Evolutionary conservation across 1,140 invertebrate species (phyloP), one percentile per base, ranked within the genome.

Genomic region (Aradophagus sp.): DNA sequence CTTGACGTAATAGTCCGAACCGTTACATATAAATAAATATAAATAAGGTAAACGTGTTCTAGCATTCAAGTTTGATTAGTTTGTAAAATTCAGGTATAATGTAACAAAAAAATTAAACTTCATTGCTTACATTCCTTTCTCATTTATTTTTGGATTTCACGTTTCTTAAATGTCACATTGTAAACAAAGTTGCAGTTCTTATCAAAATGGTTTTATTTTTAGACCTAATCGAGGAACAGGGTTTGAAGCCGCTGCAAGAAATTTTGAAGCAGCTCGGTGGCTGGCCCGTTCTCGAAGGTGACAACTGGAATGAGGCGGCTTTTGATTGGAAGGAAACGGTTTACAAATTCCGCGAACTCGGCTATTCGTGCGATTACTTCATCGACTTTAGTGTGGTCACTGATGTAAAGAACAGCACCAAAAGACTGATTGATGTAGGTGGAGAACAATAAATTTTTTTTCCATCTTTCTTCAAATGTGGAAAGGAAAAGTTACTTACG

Each of bases 301-400:
- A 91, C 2, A 73, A 73, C 0, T 97, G 95, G 95, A 87, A 92
- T 50, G 87, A 88, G 8, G 11, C 20, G 0, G 20, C 87, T 1
- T 96, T 93, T 82, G 88, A 90, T 34, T 97, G 95, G 95, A 91
- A 90, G 73, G 87, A 94, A 59, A 91, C 91, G 5, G 91, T 96
- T 2, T 95, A 93, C 84, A 92, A 89, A 48, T 96, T 95, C 84
- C 87, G 93, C 12, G 85, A 86, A 38, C 83, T 88, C 3, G 96
- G 96, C 2, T 96, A 94, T 79, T 94, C 93, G 4, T 92, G 95
- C 29, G 94, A 97, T 81, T 96, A 97, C 77, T 92, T 97, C 77
- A 88, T 98, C n/a, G 94, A 97, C 76, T 95, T 97, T 71, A 95
- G 93, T 23, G 92, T 98, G 45, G 90, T 91, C 2, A 92, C 94